Evolutionary conservation across 2,888 invertebrate genomes (phyloP), one percentile per base, ranked within the genome.

Genomic region (Nomada ruficornis): DNA sequence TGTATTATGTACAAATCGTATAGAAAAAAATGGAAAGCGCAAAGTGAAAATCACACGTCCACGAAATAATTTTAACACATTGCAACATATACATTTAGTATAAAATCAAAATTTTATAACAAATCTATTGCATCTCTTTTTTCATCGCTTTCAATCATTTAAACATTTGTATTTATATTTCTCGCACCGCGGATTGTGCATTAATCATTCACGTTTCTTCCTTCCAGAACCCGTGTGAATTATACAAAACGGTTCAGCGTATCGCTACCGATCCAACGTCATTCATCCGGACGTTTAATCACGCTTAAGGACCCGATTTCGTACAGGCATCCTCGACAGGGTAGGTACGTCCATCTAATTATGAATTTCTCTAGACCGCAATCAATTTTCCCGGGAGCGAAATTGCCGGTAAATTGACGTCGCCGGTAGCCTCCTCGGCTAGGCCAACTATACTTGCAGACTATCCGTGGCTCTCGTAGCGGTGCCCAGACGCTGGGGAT

Each of bases 311-410:
- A 78, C 76, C 77, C 71, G 36, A 26, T 71, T 64, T 80, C 77
- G 72, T 71, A 63, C 77, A n/a, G 64, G 80, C 68, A 80, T 80
- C 71, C 87, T 68, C 69, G 79, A 72, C 71, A 75, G 78, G 64
- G 29, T 81, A 80, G 85, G 76, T 77, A 80, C 81, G 85, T 86
- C 83, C 62, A 88, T 85, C 85, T 88, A 88, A 88, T 88, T 88
- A 88, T 85, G 87, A 87, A 88, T 89, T 89, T 87, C 89, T 86
- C 82, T 77, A 78, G 81, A 86, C 87, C 87, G 86, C 87, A 86
- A 88, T 88, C 86, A 88, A 88, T 88, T 88, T 88, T 88, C 86
- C 88, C 86, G 85, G 88, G 88, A 88, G 85, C 88, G 88, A 88
- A 88, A 88, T 88, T 86, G 88, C 88, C 85, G 88, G 80, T 80